Evolutionary conservation across 2,113 vertebrate genomes (phyloP).

Genomic region (Climacteris rufus): DNA sequence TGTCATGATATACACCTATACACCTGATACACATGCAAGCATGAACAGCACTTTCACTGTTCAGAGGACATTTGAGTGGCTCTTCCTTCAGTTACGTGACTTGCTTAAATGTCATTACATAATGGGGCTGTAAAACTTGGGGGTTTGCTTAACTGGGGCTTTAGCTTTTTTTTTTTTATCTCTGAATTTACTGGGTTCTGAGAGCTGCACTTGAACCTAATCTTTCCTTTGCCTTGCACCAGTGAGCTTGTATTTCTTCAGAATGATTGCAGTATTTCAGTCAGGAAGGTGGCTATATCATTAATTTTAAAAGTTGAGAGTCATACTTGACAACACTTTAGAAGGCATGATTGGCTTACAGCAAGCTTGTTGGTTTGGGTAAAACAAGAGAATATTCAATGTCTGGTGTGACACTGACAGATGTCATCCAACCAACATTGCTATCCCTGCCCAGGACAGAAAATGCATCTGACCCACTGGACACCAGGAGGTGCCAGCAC

Average conservation of each 20-base stretch:
- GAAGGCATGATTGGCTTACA: background rate
- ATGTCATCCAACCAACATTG: background rate
- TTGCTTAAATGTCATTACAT: background rate
- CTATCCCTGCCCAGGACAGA: background rate
- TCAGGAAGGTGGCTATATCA: background rate
- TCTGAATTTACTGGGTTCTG: background rate
- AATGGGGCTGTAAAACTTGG: background rate
- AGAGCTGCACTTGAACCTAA: background rate
- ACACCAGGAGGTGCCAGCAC: background rate
- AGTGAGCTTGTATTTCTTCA: background rate
- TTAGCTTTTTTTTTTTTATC: background rate
- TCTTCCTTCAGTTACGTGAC: background rate
- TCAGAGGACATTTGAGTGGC: background rate
- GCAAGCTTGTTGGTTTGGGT: background rate
- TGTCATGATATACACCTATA: background rate
- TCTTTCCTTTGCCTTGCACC: background rate
- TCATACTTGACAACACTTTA: background rate
- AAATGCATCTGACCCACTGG: background rate
- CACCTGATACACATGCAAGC: background rate
- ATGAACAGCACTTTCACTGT: background rate
- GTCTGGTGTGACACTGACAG: background rate
- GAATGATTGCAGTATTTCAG: background rate
- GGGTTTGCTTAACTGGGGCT: background rate
- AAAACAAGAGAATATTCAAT: background rate
- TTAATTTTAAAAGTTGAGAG: background rate